phyloP scores from a whole-genome alignment of 2,888 invertebrate species.

The Cataglyphis cursor region DNA sequence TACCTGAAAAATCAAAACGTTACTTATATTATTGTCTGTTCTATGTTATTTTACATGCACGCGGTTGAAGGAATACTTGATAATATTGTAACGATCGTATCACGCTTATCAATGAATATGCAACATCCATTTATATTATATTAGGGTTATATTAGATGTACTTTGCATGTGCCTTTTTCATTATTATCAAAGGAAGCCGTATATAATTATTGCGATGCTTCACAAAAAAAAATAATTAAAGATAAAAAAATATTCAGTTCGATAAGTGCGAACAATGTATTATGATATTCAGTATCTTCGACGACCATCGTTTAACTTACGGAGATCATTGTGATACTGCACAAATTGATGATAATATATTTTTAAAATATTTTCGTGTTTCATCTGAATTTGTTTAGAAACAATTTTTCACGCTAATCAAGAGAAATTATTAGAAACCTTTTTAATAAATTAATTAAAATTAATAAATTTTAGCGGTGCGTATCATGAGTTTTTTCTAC shows the following conservation, averaged over 20 bases:
- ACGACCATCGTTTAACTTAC: slow-evolving; percentile 38
- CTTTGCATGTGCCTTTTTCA: slow-evolving; percentile 75
- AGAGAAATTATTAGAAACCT: background rate
- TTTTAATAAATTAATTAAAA: background rate
- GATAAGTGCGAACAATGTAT: slow-evolving; percentile 53
- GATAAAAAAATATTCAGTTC: slow-evolving; percentile 54
- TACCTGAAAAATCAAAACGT: slow-evolving; percentile 84
- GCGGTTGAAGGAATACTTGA: slow-evolving; percentile 50
- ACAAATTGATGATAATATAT: background rate
- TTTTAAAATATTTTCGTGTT: slow-evolving; percentile 12
- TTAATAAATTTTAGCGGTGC: background rate
- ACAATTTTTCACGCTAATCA: background rate
- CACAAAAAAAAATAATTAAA: slow-evolving; percentile 50
- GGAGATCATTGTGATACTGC: background rate
- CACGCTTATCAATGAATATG: slow-evolving; percentile 68
- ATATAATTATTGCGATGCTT: slow-evolving; percentile 7
- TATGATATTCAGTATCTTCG: slow-evolving; percentile 58
- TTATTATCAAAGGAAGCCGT: slow-evolving; percentile 22
- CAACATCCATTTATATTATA: slow-evolving; percentile 59
- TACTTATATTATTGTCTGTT: slow-evolving; percentile 60
- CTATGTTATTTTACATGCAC: slow-evolving; percentile 41
- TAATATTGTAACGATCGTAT: slow-evolving; percentile 63
- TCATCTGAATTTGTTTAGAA: background rate
- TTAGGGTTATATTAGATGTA: slow-evolving; percentile 67
- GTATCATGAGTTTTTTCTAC: slow-evolving; percentile 3